phyloP scores from a whole-genome alignment of 2,113 vertebrate species.

The Corvus cornix region DNA sequence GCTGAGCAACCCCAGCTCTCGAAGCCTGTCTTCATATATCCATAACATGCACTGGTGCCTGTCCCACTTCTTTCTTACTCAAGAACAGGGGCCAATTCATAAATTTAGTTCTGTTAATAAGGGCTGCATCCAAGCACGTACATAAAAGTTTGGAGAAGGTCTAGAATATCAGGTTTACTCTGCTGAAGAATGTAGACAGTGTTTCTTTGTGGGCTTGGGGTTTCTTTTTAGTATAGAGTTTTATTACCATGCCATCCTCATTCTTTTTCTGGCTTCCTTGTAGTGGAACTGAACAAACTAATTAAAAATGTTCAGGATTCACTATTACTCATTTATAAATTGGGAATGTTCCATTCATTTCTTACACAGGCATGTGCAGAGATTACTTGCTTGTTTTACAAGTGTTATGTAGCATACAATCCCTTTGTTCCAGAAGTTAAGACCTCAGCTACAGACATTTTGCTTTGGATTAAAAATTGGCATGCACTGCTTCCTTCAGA shows the following conservation, averaged over 20 bases:
- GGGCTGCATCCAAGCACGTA: neutral
- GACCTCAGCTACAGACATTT: neutral
- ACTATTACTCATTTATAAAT: neutral
- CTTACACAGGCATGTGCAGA: neutral
- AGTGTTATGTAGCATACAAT: neutral
- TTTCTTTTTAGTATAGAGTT: neutral
- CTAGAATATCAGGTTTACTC: neutral
- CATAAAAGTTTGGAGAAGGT: neutral
- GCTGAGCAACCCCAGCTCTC: neutral
- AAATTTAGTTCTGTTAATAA: neutral
- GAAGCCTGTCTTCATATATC: neutral
- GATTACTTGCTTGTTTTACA: slow-evolving; percentile 34
- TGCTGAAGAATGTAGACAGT: neutral
- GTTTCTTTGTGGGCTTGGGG: neutral
- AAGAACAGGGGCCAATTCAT: neutral
- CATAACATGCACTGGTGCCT: neutral
- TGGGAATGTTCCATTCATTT: neutral
- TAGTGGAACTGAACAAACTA: neutral
- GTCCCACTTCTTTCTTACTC: neutral
- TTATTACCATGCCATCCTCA: neutral
- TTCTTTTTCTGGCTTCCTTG: neutral
- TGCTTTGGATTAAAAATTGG: slow-evolving; percentile 17
- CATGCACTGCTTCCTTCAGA: neutral
- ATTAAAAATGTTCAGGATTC: neutral
- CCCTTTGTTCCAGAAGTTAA: slow-evolving; percentile 27